Evolutionary conservation across 2,888 invertebrate genomes (phyloP), one percentile per base, ranked within the genome.

Genomic region (Cephus runcator): DNA sequence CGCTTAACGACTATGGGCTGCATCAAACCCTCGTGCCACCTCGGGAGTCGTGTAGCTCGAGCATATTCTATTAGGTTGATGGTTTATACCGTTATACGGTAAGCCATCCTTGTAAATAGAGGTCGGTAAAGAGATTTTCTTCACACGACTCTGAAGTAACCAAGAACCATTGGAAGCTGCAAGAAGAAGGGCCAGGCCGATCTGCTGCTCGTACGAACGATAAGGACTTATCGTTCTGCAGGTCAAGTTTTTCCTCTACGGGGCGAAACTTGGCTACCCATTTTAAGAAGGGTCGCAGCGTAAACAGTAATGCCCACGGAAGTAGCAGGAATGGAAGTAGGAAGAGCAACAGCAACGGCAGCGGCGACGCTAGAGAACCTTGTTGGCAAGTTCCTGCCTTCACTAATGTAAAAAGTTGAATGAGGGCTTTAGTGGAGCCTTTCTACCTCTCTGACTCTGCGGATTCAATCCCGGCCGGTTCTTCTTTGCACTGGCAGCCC

Each of bases 1-100:
- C 82, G 81, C 85, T 85, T 85, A 83, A 40, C 40, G 40, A 40
- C 40, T 40, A 40, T 15, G 15, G 40, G 40, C 79, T 77, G 81
- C 73, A 81, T 77, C 78, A 78, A 76, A 75, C 82, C 79, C 84
- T 81, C 81, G 83, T 82, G 83, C 78, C 81, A 83, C 85, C 83
- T 83, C 73, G 76, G 83, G 82, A 82, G 76, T 71, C 75, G 76
- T 73, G 76, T 73, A 69, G 77, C 79, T 79, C 81, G 81, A 79
- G 83, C 84, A 84, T 87, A 88, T 87, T 87, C 87, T 87, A 87
- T 88, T 87, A 86, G 83, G 83, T 76, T 69, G 79, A 80, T 82
- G 83, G 84, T 85, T 87, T 83, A 83, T 84, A 35, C 35, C 3
- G 34, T 34, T 34, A 11, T 34, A 82, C 79, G 81, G 80, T 81